Base-by-base conservation (phyloP, 2,113 vertebrate genomes). In the Nipponia nippon region DNA sequence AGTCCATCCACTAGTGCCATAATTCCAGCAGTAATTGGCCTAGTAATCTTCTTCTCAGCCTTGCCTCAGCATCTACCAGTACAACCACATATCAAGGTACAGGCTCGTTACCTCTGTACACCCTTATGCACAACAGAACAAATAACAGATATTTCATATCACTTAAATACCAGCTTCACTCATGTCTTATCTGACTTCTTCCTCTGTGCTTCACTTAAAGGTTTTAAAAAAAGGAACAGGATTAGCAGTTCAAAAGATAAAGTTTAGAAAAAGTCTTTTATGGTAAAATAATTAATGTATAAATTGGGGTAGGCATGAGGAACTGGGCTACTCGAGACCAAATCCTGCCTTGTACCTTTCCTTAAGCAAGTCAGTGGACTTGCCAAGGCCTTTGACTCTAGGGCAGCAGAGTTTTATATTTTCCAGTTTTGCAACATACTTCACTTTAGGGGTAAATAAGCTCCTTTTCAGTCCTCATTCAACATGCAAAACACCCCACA, bases 341-440 rank as follows among this genome's bases (percentile, higher is more conserved):
- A 70, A 71, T 63, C 50, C 62, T 93, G 36, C 65, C 61, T 88
- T 84, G n/a, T 63, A 62, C 59, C 22, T 81, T 88, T 75, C 72
- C 71, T 82, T 73, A 92, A 69, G 27, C 22, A 95, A 96, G 47
- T 36, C 40, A 80, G 80, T 4, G 12, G 84, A 87, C 55, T 93
- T 94, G 50, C 89, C 72, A 85, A 93, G 72, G 72, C 78, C 59
- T 86, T 87, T 84, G 65, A 89, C 90, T 91, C 42, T 21, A 82
- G 67, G 83, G 75, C 55, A 95, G 50, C 63, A 94, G 40, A 67
- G 58, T 59, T 78, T 65, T 58, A 32, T 63, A 44, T 90, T 96
- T 97, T 97, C 94, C 92, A 96, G 93, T 90, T 94, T 58, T 87
- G 85, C 92, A 94, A 86, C 86, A 90, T 59, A 52, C 22, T 94